Evolutionary conservation across 2,113 vertebrate genomes (phyloP), one percentile per base, ranked within the genome.

Genomic region (Acrocephalus arundinaceus): DNA sequence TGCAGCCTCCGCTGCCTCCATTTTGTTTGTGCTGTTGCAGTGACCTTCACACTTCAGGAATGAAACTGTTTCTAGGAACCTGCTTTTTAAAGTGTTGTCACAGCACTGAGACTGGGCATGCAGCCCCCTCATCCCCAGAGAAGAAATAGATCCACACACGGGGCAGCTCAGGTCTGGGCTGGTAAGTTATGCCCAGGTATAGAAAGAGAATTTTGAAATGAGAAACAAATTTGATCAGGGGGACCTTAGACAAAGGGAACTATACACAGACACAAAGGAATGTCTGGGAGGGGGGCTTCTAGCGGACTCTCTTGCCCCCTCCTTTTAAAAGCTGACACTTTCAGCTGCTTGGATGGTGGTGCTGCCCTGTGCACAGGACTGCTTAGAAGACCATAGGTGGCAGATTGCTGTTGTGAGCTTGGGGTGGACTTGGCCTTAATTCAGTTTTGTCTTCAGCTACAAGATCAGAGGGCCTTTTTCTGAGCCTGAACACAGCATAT

Each of bases 21-120:
- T 97, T 96, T 96, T 97, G 93, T 97, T 96, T 95, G 82, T 90
- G 82, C 93, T 94, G 90, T 94, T 95, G 85, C 93, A 86, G 79
- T 96, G 93, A 96, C 96, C 97, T 97, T 97, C 96, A 94, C 94
- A 89, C 85, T 90, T 92, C 74, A 82, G 76, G 76, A 96, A 87
- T 94, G 90, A 92, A 91, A 83, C 84, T 87, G 84, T 93, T 96
- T 90, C 86, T 93, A 75, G 85, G 95, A 91, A 92, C 89, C 73
- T 91, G 76, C 46, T 79, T 95, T 96, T 90, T 76, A 63, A 87
- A 85, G 41, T 85, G 82, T 87, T 93, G 75, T 66, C 54, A 43
- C 35, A 43, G 90, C 10, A 4, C 39, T 28, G 65, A 66, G 35
- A 19, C 63, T 76, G 70, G 45, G 88, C 57, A 91, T 46, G 8